phyloP scores from a whole-genome alignment of 2,888 invertebrate genomes.

The Seladonia tumulorum region DNA sequence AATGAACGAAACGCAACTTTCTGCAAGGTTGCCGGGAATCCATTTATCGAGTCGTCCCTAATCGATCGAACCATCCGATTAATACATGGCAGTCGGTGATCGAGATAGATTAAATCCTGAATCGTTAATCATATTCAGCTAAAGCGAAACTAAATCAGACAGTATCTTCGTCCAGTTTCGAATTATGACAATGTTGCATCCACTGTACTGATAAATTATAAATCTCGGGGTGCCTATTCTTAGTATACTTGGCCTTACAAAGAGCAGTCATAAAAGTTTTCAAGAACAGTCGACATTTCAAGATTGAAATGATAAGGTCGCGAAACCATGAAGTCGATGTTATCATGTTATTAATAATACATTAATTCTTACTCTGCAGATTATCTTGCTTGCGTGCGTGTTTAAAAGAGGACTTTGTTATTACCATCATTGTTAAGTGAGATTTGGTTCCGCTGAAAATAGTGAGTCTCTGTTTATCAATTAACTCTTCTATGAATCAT shows the following conservation, averaged over 20 bases:
- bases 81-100: not conserved
- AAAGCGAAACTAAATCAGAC: not conserved
- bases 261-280: not conserved
- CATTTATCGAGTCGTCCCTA: not conserved
- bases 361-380: not conserved
- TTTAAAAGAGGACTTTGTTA: too few relatives aligned
- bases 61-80: not conserved
- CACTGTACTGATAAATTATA: not conserved
- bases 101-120: not conserved
- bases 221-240: not conserved
- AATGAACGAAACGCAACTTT: slow-evolving; percentile 20
- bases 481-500: not conserved
- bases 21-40: slow-evolving; percentile 39
- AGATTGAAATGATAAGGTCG: not conserved
- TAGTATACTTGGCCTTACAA: not conserved
- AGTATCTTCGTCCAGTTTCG: not conserved
- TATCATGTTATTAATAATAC: not conserved
- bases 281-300: not conserved
- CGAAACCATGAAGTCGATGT: not conserved
- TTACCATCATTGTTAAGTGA: too few relatives aligned
- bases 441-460: not conserved
- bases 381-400: too few relatives aligned
- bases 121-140: not conserved
- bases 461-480: not conserved
- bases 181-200: not conserved